Evolutionary conservation across 2,113 vertebrate species (phyloP), one percentile per base, ranked within the genome.

Genomic region (Baryphthengus martii): DNA sequence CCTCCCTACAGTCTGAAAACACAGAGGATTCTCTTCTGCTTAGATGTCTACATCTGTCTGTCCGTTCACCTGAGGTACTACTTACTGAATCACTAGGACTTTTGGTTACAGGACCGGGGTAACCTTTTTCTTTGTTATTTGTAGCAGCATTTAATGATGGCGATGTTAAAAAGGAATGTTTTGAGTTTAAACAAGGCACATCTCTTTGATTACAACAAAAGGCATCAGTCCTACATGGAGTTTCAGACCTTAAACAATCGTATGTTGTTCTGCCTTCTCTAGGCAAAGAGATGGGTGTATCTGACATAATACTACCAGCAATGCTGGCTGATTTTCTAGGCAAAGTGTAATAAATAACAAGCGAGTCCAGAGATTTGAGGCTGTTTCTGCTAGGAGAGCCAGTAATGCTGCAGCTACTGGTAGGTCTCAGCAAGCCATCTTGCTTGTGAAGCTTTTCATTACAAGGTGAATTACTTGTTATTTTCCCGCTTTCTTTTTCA

Each of bases 311-410:
- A n/a, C 90, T 95, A 44, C 89, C 90, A 73, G 66, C 50, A 61
- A 94, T 91, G 65, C 97, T 94, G 25, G 96, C 88, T 77, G 97
- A 95, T 95, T 97, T 98, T 93, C 97, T 97, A 42, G 97, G 98
- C 86, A 98, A 92, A 26, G 96, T 97, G 37, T 97, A 97, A 63
- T 97, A 97, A 67, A 89, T 89, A 71, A 96, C 72, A 68, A 74
- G 88, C 20, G 80, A 44, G 16, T 96, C 96, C 49, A 93, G 66
- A 91, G 85, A 73, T 39, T 74, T 92, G 52, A 49, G 49, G 83
- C 75, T 77, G 26, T 66, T 89, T 62, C 62, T 93, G 28, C 73
- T 67, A 40, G 63, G 65, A 29, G 95, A 93, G 37, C 7, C 49
- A 62, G 83, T 66, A 87, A 79, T 40, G 16, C 95, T 88, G 58